phyloP scores from a whole-genome alignment of 2,113 vertebrate genomes.

The Tympanuchus pallidicinctus region DNA sequence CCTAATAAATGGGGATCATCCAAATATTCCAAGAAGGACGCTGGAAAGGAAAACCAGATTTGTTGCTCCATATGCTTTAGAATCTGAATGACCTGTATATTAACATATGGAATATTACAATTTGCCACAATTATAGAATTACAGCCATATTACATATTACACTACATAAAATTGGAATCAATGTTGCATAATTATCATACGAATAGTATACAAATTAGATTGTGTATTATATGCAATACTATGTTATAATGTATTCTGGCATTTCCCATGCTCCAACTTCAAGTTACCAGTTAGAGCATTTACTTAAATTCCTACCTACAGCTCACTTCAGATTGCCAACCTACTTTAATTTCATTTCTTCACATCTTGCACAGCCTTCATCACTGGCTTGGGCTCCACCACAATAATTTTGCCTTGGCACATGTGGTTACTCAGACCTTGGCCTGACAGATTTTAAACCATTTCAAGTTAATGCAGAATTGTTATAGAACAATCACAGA shows the following conservation, averaged over 20 bases:
- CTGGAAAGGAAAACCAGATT: background rate
- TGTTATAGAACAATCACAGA: background rate
- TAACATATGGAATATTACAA: conserved; percentile 2
- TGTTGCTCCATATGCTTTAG: background rate
- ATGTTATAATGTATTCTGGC: background rate
- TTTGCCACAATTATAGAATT: conserved; percentile 37
- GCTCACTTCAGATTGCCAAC: background rate
- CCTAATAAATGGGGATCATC: background rate
- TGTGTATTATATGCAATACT: background rate
- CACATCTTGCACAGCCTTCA: background rate
- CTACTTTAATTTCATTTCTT: background rate
- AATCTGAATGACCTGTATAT: background rate
- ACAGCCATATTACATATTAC: conserved; percentile 26
- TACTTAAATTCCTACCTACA: background rate
- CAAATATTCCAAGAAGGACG: background rate
- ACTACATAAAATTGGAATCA: conserved; percentile 4
- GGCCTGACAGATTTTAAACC: background rate
- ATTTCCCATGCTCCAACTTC: background rate
- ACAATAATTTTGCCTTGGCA: background rate
- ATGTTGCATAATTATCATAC: conserved; percentile 14
- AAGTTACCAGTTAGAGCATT: background rate
- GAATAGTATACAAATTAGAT: background rate
- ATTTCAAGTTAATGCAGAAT: background rate
- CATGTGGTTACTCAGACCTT: background rate
- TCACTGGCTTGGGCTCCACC: background rate